Conservation (phyloP, 2,888 invertebrate species). For the Plebejus melissa region DNA sequence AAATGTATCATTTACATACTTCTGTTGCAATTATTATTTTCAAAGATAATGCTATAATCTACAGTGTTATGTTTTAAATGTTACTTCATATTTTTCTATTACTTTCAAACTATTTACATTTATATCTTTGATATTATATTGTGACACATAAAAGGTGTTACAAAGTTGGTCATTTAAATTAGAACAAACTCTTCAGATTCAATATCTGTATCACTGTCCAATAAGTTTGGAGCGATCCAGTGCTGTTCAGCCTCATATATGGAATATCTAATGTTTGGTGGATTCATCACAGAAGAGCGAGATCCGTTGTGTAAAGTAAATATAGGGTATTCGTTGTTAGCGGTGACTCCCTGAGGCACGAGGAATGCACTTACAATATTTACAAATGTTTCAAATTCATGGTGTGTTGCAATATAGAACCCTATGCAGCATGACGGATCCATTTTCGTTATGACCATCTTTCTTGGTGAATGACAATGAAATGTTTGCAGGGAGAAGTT, state of each 20-base stretch:
- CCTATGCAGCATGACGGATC: conserved; percentile 96
- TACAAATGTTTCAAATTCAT: conserved; percentile 87
- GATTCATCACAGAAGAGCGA: conserved; percentile 78
- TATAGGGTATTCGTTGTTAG: conserved; percentile 86
- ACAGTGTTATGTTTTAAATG: not conserved
- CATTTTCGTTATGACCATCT: conserved; percentile 90
- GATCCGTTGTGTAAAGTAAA: conserved; percentile 89
- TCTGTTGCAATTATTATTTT: not conserved
- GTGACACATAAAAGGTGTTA: not conserved
- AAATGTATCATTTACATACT: not conserved
- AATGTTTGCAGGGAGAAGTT: conserved; percentile 88
- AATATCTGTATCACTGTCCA: conserved; percentile 81
- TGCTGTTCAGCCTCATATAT: conserved; percentile 76
- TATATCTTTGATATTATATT: not conserved
- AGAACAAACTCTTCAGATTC: conserved; percentile 87
- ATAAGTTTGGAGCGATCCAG: conserved; percentile 65
- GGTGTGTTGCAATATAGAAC: conserved; percentile 88
- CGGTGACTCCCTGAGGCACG: conserved; percentile 64
- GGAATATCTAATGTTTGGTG: conserved; percentile 76
- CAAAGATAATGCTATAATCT: not conserved
- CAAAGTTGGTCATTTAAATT: conserved; percentile 53
- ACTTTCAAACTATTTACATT: conserved; percentile 5
- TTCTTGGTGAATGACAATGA: conserved; percentile 92
- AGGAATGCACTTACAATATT: conserved; percentile 82
- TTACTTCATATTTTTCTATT: not conserved